These are phyloP conservation scores for Planococcus citri DNA, from an alignment of 1,140 invertebrate genomes.

Conservation along the genomic window DNA sequence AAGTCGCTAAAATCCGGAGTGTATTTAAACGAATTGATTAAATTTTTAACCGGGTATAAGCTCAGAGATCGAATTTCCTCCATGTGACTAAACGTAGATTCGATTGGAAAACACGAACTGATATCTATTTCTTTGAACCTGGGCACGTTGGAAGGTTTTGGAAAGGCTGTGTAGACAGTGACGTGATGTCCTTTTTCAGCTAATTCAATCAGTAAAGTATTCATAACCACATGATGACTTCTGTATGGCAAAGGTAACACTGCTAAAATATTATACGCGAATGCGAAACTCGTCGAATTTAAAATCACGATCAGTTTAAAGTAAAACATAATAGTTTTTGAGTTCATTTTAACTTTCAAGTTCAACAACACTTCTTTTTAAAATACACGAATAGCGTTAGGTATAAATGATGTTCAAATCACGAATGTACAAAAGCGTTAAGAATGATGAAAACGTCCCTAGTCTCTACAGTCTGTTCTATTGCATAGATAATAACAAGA, in stretches of 20 bases:
- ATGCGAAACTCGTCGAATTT: background rate
- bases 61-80: background rate
- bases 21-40: background rate
- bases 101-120: slow-evolving; percentile 22
- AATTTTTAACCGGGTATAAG: background rate
- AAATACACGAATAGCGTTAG: too few species aligned
- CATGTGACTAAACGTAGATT: background rate
- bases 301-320: too few species aligned
- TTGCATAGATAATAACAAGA: too few species aligned
- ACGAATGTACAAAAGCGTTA: too few species aligned
- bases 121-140: slow-evolving; percentile 40
- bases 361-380: too few species aligned
- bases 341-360: too few species aligned
- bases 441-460: too few species aligned
- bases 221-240: slow-evolving; percentile 34
- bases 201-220: slow-evolving; percentile 30
- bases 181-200: slow-evolving; percentile 31
- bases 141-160: slow-evolving; percentile 34
- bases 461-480: too few species aligned
- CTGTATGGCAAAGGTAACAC: slow-evolving; percentile 30
- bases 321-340: too few species aligned
- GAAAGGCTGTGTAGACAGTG: slow-evolving; percentile 34
- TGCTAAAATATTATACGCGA: slow-evolving; percentile 28
- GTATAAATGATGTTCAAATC: too few species aligned
- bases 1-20: background rate